Conservation (phyloP, 2,113 vertebrate species). For the Camelus bactrianus region DNA sequence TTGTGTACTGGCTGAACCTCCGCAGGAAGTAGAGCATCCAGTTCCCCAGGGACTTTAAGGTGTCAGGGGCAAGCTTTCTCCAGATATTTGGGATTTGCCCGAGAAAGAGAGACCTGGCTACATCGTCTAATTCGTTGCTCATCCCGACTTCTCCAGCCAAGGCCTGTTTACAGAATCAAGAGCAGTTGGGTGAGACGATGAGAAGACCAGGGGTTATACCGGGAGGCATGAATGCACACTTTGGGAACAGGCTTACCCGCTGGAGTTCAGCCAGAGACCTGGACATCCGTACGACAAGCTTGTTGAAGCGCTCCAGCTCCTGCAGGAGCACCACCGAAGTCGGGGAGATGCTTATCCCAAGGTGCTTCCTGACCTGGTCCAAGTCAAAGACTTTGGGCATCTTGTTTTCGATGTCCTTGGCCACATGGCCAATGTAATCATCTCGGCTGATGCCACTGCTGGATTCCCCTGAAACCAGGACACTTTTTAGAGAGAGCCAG, state of each 20-base stretch:
- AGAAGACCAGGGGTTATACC: accelerated
- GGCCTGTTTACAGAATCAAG: slow-evolving; percentile 85
- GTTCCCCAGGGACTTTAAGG: slow-evolving; percentile 94
- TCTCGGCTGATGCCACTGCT: slow-evolving; percentile 92
- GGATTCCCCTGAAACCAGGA: slow-evolving; percentile 90
- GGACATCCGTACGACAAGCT: slow-evolving; percentile 91
- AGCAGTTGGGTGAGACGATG: background rate
- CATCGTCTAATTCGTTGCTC: slow-evolving; percentile 96
- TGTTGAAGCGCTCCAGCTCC: slow-evolving; percentile 96
- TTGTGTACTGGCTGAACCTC: slow-evolving; percentile 92
- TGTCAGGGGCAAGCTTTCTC: slow-evolving; percentile 95
- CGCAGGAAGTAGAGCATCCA: slow-evolving; percentile 96
- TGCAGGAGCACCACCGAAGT: slow-evolving; percentile 96
- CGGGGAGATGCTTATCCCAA: slow-evolving; percentile 88
- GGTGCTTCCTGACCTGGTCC: slow-evolving; percentile 90
- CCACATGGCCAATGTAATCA: slow-evolving; percentile 93
- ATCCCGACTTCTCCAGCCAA: slow-evolving; percentile 97
- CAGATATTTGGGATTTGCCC: slow-evolving; percentile 95
- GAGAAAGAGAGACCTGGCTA: slow-evolving; percentile 93
- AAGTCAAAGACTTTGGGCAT: slow-evolving; percentile 92
- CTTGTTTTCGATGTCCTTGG: slow-evolving; percentile 94
- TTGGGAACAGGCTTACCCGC: slow-evolving; percentile 83
- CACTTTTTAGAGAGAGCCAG: accelerated
- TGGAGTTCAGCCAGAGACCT: slow-evolving; percentile 93
- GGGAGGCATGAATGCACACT: accelerated